Conservation (phyloP, 2,888 invertebrate genomes). For the Cosmopolites sordidus region DNA sequence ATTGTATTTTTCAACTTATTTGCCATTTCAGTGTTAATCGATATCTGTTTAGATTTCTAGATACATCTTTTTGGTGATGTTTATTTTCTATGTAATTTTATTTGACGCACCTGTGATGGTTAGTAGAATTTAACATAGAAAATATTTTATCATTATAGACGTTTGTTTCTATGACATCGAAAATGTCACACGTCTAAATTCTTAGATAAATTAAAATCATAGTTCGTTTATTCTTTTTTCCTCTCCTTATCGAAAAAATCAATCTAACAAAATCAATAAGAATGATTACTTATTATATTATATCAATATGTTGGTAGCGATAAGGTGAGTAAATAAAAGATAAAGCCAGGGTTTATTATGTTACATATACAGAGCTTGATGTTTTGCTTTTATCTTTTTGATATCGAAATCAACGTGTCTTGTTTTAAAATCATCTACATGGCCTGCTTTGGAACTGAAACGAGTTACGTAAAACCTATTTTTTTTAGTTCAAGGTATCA, state of each 20-base stretch:
- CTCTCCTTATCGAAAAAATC: conserved; percentile 18
- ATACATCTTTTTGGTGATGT: too few species aligned
- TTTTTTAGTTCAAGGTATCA: too few species aligned
- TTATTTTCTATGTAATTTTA: too few species aligned
- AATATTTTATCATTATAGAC: too few species aligned
- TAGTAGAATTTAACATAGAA: too few species aligned
- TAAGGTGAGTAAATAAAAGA: conserved; percentile 22
- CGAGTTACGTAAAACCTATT: too few species aligned
- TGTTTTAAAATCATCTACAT: too few species aligned
- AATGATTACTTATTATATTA: conserved; percentile 27
- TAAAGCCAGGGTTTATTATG: conserved; percentile 22
- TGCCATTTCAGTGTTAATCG: too few species aligned
- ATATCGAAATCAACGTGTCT: conserved; percentile 2
- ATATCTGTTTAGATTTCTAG: too few species aligned
- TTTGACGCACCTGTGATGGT: too few species aligned
- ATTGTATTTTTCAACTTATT: too few species aligned
- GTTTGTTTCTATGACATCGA: conserved; percentile 2
- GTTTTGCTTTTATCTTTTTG: conserved; percentile 16
- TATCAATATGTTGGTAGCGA: conserved; percentile 26
- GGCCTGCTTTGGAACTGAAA: too few species aligned
- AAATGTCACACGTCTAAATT: conserved; percentile 9
- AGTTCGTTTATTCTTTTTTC: conserved; percentile 19
- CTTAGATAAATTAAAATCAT: conserved; percentile 18
- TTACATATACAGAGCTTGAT: conserved; percentile 20
- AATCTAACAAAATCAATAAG: conserved; percentile 26